A percentile compares a stretch with the other conserved stretches of the same genome.
These are phyloP conservation scores for Mormyrops attenuatus DNA, from an alignment of 2,797 vertebrate genomes.

Conservation along the genomic window DNA sequence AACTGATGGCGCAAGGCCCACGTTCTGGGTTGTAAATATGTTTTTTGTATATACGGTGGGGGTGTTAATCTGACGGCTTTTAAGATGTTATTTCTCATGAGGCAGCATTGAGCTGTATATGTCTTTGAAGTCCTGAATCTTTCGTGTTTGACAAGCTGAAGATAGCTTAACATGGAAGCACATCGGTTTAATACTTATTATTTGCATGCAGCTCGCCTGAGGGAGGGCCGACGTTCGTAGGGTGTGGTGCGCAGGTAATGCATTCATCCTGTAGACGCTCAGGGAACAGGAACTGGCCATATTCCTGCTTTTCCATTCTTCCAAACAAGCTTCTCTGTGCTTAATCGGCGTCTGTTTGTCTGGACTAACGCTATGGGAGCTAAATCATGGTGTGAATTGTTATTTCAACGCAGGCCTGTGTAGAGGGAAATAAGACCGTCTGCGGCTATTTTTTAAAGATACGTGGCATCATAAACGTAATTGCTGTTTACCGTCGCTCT, in stretches of 20 bases:
- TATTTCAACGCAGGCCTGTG: neutral
- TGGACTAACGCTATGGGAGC: neutral
- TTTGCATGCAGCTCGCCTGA: neutral
- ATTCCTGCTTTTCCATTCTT: neutral
- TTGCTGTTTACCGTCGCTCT: neutral
- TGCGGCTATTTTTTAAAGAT: neutral
- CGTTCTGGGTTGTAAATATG: neutral
- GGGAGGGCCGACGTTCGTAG: neutral
- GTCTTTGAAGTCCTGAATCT: neutral
- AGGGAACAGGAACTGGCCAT: neutral
- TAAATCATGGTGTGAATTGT: neutral
- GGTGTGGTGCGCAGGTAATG: slow-evolving; percentile 5
- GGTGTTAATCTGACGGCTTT: neutral
- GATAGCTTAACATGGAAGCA: neutral
- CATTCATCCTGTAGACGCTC: neutral
- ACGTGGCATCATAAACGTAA: neutral
- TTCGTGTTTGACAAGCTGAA: neutral
- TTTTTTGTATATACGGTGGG: neutral
- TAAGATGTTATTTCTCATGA: neutral
- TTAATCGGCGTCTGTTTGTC: neutral
- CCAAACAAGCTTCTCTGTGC: neutral
- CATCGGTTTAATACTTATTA: neutral
- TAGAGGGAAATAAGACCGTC: neutral
- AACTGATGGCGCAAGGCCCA: neutral
- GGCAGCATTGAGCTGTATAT: neutral